Base-by-base conservation (phyloP, 2,797 vertebrate species). In the Atherinosoma microstoma region DNA sequence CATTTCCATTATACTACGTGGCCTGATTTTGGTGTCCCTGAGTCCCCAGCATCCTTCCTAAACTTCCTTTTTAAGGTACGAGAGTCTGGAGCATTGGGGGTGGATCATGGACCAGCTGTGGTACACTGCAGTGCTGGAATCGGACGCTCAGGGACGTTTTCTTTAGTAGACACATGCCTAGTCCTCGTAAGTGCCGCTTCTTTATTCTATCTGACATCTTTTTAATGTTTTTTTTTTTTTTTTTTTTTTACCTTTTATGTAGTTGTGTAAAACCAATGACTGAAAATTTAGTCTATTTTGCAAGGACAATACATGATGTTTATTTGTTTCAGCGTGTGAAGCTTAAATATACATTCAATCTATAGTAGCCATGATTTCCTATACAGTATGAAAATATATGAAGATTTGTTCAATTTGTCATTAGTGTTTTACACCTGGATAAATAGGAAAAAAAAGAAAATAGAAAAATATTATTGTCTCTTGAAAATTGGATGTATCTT, bases 1-100 rank as follows among this genome's bases (percentile, higher is more conserved):
- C 98, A 99, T 92, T 99, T 99, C 90, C 98, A 99, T 92, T 99
- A 99, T 88, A 99, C 98, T 78, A 98, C 98, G 0, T 99, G 98
- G 98, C 98, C 98, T 1, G 98, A 99, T 89, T 99, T 99, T 0
- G 98, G 98, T 0, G 98, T 99, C 60, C 98, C 98, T 0, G 97
- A 99, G 75, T 99, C 98, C 0, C 98, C 98, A 0, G 98, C 98
- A 3, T 99, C 97, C 0, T 99, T 99, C 93, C 95, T 99, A 34
- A 99, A 99, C 86, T 99, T 99, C 89, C 96, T 99, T 67, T 97
- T 97, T 84, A 98, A 98, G 93, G 98, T 99, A 84, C 94, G 98
- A 0, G 97, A 99, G 86, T 99, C 97, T 0, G 96, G 96, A 16
- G 97, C 96, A 0, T 87, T 99, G 6, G 93, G 87, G 63, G 76